A percentile compares a stretch with the other conserved stretches of the same genome.
These are phyloP conservation scores for Datnioides undecimradiatus DNA, from an alignment of 2,113 vertebrate genomes.

Conservation along the genomic window DNA sequence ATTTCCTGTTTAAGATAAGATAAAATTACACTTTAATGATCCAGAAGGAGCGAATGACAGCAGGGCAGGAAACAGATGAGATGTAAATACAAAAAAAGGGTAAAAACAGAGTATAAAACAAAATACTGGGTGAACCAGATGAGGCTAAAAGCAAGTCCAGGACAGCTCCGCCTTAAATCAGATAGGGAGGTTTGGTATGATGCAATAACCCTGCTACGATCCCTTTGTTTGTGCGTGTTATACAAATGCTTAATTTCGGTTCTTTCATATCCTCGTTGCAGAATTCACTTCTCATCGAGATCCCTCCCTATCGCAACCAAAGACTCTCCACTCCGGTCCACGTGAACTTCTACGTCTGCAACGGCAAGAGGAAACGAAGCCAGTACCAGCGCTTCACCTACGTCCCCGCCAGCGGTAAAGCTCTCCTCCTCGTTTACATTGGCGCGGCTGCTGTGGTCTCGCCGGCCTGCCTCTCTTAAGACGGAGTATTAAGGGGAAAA, in stretches of 20 bases:
- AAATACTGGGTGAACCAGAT: too few relatives aligned
- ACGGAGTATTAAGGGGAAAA: neutral
- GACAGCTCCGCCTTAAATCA: neutral
- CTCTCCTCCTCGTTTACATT: conserved; percentile 8
- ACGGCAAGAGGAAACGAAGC: conserved; percentile 97
- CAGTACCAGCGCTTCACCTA: conserved; percentile 97
- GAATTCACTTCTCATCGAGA: conserved; percentile 92
- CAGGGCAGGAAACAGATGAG: neutral
- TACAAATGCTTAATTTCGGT: neutral
- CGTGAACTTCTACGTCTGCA: conserved; percentile 98
- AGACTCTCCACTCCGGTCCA: conserved; percentile 92
- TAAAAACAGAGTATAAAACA: neutral
- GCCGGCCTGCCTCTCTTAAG: too few relatives aligned
- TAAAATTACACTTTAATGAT: neutral
- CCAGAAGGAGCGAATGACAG: neutral
- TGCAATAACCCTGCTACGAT: neutral
- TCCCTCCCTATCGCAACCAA: conserved; percentile 95
- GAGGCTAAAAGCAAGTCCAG: neutral
- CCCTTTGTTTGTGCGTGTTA: neutral
- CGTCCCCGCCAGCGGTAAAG: conserved; percentile 92
- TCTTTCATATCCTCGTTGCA: conserved; percentile 66
- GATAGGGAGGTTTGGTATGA: neutral
- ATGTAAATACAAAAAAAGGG: neutral
- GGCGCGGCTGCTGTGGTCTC: too few relatives aligned
- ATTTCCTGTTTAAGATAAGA: neutral